These are phyloP conservation scores for Phyllostomus discolor DNA, from an alignment of 2,113 vertebrate species.

Conservation along the genomic window DNA sequence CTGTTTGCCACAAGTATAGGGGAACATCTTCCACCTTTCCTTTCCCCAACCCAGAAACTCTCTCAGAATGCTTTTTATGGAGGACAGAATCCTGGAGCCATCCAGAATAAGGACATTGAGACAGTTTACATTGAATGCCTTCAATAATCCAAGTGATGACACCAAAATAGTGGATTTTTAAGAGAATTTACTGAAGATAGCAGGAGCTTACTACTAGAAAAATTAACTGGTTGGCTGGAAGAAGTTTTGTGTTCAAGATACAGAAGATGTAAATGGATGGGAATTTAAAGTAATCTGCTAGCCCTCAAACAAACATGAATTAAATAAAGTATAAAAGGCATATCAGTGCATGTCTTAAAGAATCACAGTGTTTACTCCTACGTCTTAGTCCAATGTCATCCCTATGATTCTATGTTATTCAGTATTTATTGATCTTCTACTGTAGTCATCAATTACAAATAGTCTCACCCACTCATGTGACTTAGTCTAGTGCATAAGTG, in stretches of 20 bases:
- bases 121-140: not conserved
- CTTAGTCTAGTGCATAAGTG: not conserved
- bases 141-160: slow-evolving; percentile 4
- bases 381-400: not conserved
- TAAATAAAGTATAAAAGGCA: not conserved
- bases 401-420: not conserved
- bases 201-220: not conserved
- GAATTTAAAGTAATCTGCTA: not conserved
- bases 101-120: not conserved
- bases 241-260: not conserved
- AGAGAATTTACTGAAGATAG: not conserved
- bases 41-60: slow-evolving; percentile 15
- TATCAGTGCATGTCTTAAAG: not conserved
- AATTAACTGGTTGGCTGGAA: not conserved
- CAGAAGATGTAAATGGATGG: not conserved
- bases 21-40: not conserved
- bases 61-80: slow-evolving; percentile 18
- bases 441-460: not conserved
- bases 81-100: not conserved
- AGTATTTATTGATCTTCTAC: not conserved
- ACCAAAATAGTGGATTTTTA: slow-evolving; percentile 12
- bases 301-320: not conserved
- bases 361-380: not conserved
- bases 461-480: not conserved
- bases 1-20: not conserved